These are phyloP conservation scores for Dendrocopos noguchii DNA, from an alignment of 2,113 vertebrate species.

Conservation along the genomic window DNA sequence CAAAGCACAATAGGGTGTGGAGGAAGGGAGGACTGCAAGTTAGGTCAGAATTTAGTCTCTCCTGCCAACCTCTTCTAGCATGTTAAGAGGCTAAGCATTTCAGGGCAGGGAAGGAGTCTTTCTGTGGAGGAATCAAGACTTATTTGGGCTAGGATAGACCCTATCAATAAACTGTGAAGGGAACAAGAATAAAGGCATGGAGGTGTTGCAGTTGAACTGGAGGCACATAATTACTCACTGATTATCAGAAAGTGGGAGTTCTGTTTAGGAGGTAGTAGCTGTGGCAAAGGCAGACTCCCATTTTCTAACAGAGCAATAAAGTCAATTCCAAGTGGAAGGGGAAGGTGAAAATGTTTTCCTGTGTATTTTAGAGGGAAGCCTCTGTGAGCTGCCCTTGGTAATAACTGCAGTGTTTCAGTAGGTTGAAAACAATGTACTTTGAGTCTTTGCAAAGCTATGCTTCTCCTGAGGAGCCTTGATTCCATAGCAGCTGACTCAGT, in stretches of 20 bases:
- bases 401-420: not conserved
- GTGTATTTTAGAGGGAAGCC: not conserved
- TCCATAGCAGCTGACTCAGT: constrained; percentile 7
- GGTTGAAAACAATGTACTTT: not conserved
- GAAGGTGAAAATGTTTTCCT: not conserved
- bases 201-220: not conserved
- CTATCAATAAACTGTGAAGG: not conserved
- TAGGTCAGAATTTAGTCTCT: not conserved
- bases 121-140: not conserved
- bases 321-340: not conserved
- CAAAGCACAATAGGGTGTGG: not conserved
- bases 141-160: not conserved
- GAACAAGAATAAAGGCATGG: not conserved
- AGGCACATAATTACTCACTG: not conserved
- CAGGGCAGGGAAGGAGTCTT: not conserved
- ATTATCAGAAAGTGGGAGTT: not conserved
- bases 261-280: not conserved
- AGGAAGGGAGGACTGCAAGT: not conserved
- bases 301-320: not conserved
- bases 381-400: not conserved
- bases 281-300: not conserved
- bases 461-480: constrained; percentile 6
- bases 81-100: not conserved
- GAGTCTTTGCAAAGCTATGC: constrained; percentile 1
- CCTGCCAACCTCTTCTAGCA: not conserved